These are phyloP conservation scores for Coluber constrictor DNA, from an alignment of 2,797 vertebrate genomes.

Conservation along the genomic window DNA sequence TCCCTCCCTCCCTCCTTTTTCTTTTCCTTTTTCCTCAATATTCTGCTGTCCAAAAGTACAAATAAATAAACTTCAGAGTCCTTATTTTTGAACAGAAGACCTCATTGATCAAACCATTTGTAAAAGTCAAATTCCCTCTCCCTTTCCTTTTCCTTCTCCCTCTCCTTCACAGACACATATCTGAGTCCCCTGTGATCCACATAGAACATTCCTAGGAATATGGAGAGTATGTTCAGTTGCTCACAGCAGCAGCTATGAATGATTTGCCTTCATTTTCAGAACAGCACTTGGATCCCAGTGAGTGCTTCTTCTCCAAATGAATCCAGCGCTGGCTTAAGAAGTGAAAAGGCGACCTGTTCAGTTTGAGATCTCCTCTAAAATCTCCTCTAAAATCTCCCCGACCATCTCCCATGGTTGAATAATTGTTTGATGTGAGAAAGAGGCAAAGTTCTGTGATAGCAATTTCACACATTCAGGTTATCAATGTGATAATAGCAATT, in stretches of 20 bases:
- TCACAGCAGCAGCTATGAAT: background rate
- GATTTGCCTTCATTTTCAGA: background rate
- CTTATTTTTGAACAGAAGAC: background rate
- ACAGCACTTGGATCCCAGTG: no score
- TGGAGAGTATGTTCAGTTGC: background rate
- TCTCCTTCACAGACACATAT: background rate
- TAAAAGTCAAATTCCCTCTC: background rate
- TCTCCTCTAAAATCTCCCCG: background rate
- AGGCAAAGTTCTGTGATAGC: background rate
- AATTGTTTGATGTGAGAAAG: background rate
- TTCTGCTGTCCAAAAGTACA: background rate
- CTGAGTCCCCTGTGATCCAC: rapidly evolving
- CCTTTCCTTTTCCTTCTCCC: background rate
- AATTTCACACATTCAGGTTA: background rate
- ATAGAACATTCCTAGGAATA: background rate
- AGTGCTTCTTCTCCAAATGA: background rate
- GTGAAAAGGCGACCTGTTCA: background rate
- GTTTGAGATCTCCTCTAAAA: background rate
- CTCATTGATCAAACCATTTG: background rate
- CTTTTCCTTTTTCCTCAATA: background rate
- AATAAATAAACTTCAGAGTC: background rate
- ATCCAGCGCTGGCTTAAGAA: background rate
- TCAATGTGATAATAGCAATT: background rate
- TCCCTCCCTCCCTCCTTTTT: background rate
- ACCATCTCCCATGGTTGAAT: background rate